Percentiles rank a stretch among this genome's conserved stretches.
Conservation (phyloP, 2,797 vertebrate species). For the Thunnus albacares region DNA sequence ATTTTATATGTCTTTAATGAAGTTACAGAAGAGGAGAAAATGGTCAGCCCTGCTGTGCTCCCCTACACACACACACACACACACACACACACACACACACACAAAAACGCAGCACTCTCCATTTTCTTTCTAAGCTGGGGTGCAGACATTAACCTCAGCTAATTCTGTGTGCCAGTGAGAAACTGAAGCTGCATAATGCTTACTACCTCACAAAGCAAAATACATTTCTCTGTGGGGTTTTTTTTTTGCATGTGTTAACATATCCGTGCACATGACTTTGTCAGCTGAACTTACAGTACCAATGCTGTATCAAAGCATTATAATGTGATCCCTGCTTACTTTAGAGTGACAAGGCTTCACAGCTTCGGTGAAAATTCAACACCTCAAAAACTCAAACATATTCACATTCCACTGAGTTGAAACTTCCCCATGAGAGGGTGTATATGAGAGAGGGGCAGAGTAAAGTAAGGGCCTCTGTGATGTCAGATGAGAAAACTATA, state of each 20-base stretch:
- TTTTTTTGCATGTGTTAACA: slow-evolving; percentile 11
- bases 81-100: slow-evolving; percentile 26
- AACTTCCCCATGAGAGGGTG: slow-evolving; percentile 41
- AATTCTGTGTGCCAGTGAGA: slow-evolving; percentile 62
- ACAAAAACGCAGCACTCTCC: slow-evolving; percentile 34
- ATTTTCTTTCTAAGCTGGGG: slow-evolving; percentile 50
- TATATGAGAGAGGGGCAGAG: slow-evolving; percentile 26
- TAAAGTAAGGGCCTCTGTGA: slow-evolving; percentile 44
- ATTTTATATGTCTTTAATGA: slow-evolving; percentile 87
- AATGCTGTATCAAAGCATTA: slow-evolving; percentile 53
- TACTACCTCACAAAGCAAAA: slow-evolving; percentile 44
- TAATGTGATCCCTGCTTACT: slow-evolving; percentile 58
- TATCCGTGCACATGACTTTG: slow-evolving; percentile 36
- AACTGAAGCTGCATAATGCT: slow-evolving; percentile 58
- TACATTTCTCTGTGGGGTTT: slow-evolving; percentile 5
- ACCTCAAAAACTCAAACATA: slow-evolving; percentile 60
- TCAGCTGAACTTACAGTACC: slow-evolving; percentile 38
- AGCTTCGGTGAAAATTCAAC: slow-evolving; percentile 56
- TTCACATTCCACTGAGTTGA: slow-evolving; percentile 51
- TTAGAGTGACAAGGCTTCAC: slow-evolving; percentile 56
- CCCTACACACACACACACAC: slow-evolving; percentile 25
- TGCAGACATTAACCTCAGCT: slow-evolving; percentile 62
- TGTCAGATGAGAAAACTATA: slow-evolving; percentile 58
- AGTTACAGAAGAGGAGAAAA: slow-evolving; percentile 81
- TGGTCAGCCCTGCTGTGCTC: slow-evolving; percentile 63